These are phyloP conservation scores for Podarcis muralis DNA, from an alignment of 2,113 vertebrate genomes.

Conservation along the genomic window DNA sequence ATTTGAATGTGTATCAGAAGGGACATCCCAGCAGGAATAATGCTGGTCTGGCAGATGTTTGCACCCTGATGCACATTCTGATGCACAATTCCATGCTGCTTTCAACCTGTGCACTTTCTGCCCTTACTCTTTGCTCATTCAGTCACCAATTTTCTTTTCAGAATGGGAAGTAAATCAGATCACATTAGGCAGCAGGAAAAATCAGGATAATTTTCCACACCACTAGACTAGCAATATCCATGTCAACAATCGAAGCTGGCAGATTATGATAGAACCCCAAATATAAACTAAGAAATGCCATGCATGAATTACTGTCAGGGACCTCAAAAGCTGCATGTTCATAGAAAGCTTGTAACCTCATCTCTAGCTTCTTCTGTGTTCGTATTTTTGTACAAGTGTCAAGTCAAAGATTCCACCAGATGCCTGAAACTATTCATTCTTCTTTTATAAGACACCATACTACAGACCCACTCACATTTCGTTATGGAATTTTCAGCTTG, in stretches of 20 bases:
- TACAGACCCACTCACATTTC: background rate
- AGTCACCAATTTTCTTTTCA: background rate
- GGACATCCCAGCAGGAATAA: background rate
- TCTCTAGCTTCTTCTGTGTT: background rate
- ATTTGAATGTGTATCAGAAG: background rate
- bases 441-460: background rate
- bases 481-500: background rate
- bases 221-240: background rate
- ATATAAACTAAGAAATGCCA: background rate
- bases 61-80: background rate
- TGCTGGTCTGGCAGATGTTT: background rate
- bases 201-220: background rate
- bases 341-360: background rate
- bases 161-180: background rate
- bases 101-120: too few species aligned
- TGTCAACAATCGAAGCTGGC: background rate
- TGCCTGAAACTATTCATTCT: background rate
- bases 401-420: background rate
- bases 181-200: too few species aligned
- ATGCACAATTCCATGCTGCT: background rate
- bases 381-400: background rate
- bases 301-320: constrained; percentile 9
- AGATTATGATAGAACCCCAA: background rate
- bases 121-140: background rate
- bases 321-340: background rate